Evolutionary conservation across 2,797 vertebrate genomes (phyloP).

Genomic region (Octomys mimax): DNA sequence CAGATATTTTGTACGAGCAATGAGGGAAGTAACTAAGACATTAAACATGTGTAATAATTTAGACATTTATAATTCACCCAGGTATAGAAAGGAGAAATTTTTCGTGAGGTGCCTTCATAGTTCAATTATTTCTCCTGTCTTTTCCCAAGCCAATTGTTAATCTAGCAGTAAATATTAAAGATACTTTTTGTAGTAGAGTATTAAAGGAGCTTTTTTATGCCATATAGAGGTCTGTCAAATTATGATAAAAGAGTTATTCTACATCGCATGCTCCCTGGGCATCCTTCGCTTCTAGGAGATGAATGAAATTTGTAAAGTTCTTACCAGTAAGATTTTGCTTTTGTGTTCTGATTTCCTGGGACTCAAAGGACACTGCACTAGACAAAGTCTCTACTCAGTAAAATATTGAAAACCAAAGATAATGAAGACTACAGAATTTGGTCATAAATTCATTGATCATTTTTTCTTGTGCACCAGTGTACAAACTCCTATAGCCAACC

Average conservation of each 20-base stretch:
- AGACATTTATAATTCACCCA: background rate
- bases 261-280: background rate
- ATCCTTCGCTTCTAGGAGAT: slow-evolving; percentile 4
- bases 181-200: background rate
- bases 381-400: slow-evolving; percentile 2
- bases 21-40: background rate
- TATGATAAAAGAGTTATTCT: slow-evolving; percentile 52
- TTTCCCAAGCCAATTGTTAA: background rate
- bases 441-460: background rate
- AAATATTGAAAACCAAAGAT: background rate
- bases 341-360: slow-evolving; percentile 21
- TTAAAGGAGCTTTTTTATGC: slow-evolving; percentile 35
- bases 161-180: slow-evolving; percentile 33
- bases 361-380: background rate
- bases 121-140: slow-evolving; percentile 18
- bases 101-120: background rate
- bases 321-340: slow-evolving; percentile 7
- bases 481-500: background rate
- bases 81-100: background rate
- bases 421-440: background rate
- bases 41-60: background rate
- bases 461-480: background rate
- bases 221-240: slow-evolving; percentile 28
- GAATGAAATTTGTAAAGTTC: slow-evolving; percentile 52
- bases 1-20: background rate